phyloP scores from a whole-genome alignment of 1,140 invertebrate genomes.

The Leptonema lineaticorne region DNA sequence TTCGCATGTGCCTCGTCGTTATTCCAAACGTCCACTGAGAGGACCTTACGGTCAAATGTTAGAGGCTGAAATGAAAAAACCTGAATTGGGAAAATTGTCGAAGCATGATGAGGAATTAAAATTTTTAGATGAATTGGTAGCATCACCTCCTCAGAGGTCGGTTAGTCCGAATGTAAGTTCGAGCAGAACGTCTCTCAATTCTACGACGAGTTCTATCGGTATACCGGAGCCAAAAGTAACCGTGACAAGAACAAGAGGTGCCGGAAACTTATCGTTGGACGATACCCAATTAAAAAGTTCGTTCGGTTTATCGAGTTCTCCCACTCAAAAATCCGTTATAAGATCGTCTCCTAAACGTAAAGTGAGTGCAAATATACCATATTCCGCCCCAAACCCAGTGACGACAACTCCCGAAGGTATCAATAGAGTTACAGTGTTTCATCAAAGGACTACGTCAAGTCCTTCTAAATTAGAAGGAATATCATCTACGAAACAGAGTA shows the following conservation, averaged over 20 bases:
- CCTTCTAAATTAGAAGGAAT: slow-evolving; percentile 71
- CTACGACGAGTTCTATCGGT: slow-evolving; percentile 42
- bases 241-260: slow-evolving; percentile 40
- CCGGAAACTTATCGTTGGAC: slow-evolving; percentile 52
- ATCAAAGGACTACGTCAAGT: slow-evolving; percentile 76
- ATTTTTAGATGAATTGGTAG: slow-evolving; percentile 35
- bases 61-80: slow-evolving; percentile 76
- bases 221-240: slow-evolving; percentile 40
- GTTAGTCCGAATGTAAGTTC: slow-evolving; percentile 49
- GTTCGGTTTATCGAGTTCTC: slow-evolving; percentile 38
- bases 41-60: slow-evolving; percentile 83
- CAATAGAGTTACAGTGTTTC: slow-evolving; percentile 45
- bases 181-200: slow-evolving; percentile 48
- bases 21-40: slow-evolving; percentile 72
- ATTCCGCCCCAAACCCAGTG: slow-evolving; percentile 43
- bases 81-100: slow-evolving; percentile 50
- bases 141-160: slow-evolving; percentile 30
- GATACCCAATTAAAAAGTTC: slow-evolving; percentile 50
- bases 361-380: slow-evolving; percentile 56
- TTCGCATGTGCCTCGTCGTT: slow-evolving; percentile 55
- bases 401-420: slow-evolving; percentile 39
- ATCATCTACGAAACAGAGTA: slow-evolving; percentile 20
- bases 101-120: slow-evolving; percentile 40
- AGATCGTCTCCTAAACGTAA: slow-evolving; percentile 52
- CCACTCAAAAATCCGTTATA: slow-evolving; percentile 34